phyloP scores from a whole-genome alignment of 2,888 invertebrate genomes.

The Coremacera marginata region DNA sequence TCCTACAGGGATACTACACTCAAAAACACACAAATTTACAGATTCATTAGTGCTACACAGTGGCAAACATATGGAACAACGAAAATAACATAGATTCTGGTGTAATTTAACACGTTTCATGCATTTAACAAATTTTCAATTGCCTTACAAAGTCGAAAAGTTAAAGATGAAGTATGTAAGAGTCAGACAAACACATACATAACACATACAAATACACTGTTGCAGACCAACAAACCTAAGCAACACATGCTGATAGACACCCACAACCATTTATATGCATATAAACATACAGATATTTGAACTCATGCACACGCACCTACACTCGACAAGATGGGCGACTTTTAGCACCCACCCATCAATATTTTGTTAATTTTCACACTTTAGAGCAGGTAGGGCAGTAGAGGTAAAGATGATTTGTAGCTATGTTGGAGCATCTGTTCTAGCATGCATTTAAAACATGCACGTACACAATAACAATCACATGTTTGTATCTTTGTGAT shows the following conservation, averaged over 20 bases:
- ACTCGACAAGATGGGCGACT: too few species aligned
- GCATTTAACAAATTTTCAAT: not conserved
- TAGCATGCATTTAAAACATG: not conserved
- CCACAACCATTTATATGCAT: too few species aligned
- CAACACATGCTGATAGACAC: too few species aligned
- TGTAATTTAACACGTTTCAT: not conserved
- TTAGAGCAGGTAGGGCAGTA: too few species aligned
- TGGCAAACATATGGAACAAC: not conserved
- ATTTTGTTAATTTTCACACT: too few species aligned
- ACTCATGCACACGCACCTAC: too few species aligned
- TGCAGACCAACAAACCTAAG: too few species aligned
- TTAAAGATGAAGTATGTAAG: slow-evolving; percentile 4
- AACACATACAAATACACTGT: not conserved
- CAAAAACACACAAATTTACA: slow-evolving; percentile 1
- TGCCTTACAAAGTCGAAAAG: not conserved
- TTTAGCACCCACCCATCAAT: too few species aligned
- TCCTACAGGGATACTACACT: too few species aligned
- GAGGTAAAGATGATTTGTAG: too few species aligned
- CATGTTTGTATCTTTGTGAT: not conserved
- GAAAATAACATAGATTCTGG: not conserved
- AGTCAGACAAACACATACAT: not conserved
- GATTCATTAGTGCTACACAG: not conserved
- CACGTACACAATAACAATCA: not conserved
- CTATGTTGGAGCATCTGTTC: not conserved
- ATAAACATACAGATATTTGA: too few species aligned